These are phyloP conservation scores for Coreoperca whiteheadi DNA, from an alignment of 2,113 vertebrate genomes.

Conservation along the genomic window DNA sequence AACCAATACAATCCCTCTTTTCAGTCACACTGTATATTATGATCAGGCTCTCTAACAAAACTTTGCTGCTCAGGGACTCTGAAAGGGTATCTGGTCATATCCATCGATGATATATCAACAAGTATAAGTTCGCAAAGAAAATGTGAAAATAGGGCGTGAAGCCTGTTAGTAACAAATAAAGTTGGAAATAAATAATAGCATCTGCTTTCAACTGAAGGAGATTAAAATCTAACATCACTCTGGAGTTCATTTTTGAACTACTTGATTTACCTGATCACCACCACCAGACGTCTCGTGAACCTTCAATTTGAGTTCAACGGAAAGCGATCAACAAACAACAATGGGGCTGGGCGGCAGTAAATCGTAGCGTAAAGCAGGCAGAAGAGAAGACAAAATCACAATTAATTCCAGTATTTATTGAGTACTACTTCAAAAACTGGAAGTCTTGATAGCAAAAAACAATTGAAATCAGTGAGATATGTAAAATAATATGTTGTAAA, in stretches of 20 bases:
- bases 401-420: neutral
- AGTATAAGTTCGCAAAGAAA: neutral
- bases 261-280: constrained; percentile 45
- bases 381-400: neutral
- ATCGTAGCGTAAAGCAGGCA: neutral
- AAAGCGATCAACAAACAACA: constrained; percentile 31
- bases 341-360: neutral
- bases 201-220: neutral
- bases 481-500: neutral
- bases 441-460: neutral
- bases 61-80: neutral
- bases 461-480: rapidly evolving
- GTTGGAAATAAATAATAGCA: neutral
- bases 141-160: neutral
- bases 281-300: constrained; percentile 76
- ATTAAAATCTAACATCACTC: neutral
- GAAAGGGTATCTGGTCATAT: neutral
- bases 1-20: neutral
- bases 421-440: rapidly evolving
- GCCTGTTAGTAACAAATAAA: too few species aligned
- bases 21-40: neutral
- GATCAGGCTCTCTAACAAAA: neutral
- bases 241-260: constrained; percentile 21
- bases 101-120: neutral
- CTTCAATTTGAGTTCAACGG: constrained; percentile 74